These are phyloP conservation scores for Knipowitschia caucasica DNA, from an alignment of 2,797 vertebrate species.

Conservation along the genomic window DNA sequence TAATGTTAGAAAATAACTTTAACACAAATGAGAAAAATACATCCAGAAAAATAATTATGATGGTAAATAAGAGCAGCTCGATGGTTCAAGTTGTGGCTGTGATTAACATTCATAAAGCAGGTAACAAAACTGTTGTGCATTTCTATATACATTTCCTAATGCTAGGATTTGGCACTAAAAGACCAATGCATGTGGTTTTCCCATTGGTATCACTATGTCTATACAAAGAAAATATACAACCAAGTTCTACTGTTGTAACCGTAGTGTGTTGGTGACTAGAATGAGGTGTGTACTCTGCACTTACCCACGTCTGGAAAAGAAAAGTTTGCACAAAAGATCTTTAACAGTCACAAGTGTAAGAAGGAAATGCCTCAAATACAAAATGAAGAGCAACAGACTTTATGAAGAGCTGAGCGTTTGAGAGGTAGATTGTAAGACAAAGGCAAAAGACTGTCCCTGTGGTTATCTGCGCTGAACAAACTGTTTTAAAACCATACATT, in stretches of 20 bases:
- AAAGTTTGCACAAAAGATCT: background rate
- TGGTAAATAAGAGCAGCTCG: background rate
- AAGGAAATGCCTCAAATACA: slow-evolving; percentile 7
- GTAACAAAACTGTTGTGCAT: too few species aligned
- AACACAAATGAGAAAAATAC: slow-evolving; percentile 3
- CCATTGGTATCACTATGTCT: too few species aligned
- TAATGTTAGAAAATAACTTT: slow-evolving; percentile 5
- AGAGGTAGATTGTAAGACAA: slow-evolving; percentile 74
- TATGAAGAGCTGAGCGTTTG: slow-evolving; percentile 35
- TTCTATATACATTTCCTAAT: too few species aligned
- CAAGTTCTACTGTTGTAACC: too few species aligned
- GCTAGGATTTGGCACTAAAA: too few species aligned
- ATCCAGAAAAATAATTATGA: slow-evolving; percentile 8
- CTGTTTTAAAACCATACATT: too few species aligned
- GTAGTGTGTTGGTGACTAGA: background rate
- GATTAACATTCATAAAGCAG: too few species aligned
- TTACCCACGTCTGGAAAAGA: background rate
- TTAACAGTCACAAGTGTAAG: background rate
- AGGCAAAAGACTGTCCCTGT: slow-evolving; percentile 37
- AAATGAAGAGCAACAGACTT: background rate
- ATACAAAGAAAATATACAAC: too few species aligned
- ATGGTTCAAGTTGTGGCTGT: too few species aligned
- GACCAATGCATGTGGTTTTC: too few species aligned
- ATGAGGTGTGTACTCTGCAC: background rate
- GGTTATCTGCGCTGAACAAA: slow-evolving; percentile 24